Evolutionary conservation across 2,113 vertebrate genomes (phyloP), one percentile per base, ranked within the genome.

Genomic region (Caretta caretta): DNA sequence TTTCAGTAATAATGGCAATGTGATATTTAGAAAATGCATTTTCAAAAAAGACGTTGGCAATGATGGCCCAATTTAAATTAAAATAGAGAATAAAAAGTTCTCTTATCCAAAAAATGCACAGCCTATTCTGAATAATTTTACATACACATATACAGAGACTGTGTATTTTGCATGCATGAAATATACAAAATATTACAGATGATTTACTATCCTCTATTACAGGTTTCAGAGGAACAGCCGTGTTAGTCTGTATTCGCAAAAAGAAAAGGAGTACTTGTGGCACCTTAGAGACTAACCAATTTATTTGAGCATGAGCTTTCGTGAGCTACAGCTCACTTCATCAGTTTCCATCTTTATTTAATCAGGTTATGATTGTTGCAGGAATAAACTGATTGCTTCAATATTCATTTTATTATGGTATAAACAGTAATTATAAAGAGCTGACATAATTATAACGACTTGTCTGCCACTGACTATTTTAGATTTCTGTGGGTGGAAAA

Each of bases 11-110:
- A 27, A 10, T 86, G 76, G 42, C 69, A 48, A 14, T 0, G 0
- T 8, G 19, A 9, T 81, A 11, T 87, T 95, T 95, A 90, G 38
- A 85, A 87, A 49, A 81, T 59, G 57, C 59, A 75, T 49, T 93
- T 93, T 9, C 5, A 17, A 31, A 16, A 86, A 91, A 90, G 19
- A 80, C 59, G 19, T 10, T 50, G n/a, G 7, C 78, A 22, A 50
- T 8, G 22, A 87, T 24, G 79, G 8, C 42, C 88, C 88, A 1
- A 56, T 88, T 95, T 92, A 90, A 53, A 80, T 76, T 24, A 48
- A 76, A 76, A 76, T 25, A 46, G 11, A 25, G 35, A n/a, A 38
- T 29, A 38, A 69, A 46, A 76, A 27, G 22, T 46, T 46, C 22
- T 76, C 72, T 11, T 48, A 38, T 27, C 10, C 38, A 76, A 46